Base-by-base conservation (phyloP, 2,113 vertebrate genomes). In the Psettodes erumei region DNA sequence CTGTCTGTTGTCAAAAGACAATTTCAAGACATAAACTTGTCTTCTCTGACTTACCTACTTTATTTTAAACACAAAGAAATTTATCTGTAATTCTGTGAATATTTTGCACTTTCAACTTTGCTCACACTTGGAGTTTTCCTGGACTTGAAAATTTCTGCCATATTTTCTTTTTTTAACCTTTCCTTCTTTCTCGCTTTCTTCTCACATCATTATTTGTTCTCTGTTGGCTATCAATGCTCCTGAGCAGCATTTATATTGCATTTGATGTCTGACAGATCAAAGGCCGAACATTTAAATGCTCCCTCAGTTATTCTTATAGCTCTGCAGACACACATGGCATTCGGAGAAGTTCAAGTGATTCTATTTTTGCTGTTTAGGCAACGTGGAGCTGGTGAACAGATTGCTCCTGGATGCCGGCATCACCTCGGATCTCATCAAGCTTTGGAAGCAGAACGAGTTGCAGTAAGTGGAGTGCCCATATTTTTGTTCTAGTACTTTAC, bases 351-450 rank as follows among this genome's bases (percentile, higher is more conserved):
- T 50, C n/a, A 38, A 45, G 5, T 7, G n/a, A 27, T 70, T 27
- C 30, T 33, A 5, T 55, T 61, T 53, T 84, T 74, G n/a, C 16
- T 73, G 27, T 81, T 60, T 37, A 99, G 98, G 98, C 87, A 96
- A 98, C 30, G 93, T 89, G 19, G 95, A 96, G 53, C 91, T 99
- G 93, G 88, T 98, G 76, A 94, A 97, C 79, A 88, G 97, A 75
- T 73, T 97, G 86, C 92, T 99, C 55, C 85, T 99, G 76, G 98
- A 99, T 83, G 98, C 97, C 12, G 97, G 97, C 40, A 95, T 99
- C 92, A 98, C 97, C 62, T 86, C 91, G 45, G 96, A 97, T 43
- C 94, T 99, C 76, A 94, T 90, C 55, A 94, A 94, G 83, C 86
- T 94, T 47, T 99, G 98, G 97, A 97, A 92, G 85, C 90, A 90